A percentile compares a stretch with the other conserved stretches of the same genome.
Conservation (phyloP, 1,140 invertebrate species). For the Amyelois transitella region DNA sequence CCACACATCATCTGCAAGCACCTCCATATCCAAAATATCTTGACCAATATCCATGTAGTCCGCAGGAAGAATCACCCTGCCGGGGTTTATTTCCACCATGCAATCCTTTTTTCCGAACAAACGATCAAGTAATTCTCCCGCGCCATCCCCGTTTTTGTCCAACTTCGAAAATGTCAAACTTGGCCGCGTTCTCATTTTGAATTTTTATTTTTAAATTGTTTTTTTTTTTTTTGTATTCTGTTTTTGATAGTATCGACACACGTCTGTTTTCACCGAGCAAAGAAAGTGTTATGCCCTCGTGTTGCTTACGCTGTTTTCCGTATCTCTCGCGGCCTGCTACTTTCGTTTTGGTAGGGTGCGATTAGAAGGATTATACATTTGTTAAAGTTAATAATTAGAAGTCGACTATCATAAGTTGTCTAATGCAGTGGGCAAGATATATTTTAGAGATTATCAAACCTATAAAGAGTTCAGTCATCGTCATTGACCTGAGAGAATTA, state of each 20-base stretch:
- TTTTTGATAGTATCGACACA: not conserved
- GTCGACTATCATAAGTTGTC: too few relatives aligned
- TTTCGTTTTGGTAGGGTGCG: not conserved
- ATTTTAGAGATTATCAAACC: too few relatives aligned
- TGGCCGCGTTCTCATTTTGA: constrained; percentile 54
- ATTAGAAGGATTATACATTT: not conserved
- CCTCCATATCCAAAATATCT: constrained; percentile 79
- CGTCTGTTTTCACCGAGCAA: not conserved
- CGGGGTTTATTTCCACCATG: constrained; percentile 82
- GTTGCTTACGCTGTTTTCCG: not conserved
- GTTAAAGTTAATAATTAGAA: too few relatives aligned
- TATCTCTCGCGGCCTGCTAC: not conserved
- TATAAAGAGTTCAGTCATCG: too few relatives aligned
- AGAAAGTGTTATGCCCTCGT: not conserved
- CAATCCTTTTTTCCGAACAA: constrained; percentile 80
- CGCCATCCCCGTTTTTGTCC: constrained; percentile 75
- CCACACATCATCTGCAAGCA: constrained; percentile 85
- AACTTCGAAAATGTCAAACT: constrained; percentile 76
- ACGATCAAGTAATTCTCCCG: constrained; percentile 77
- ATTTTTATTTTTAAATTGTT: constrained; percentile 15
- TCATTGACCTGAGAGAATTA: too few relatives aligned
- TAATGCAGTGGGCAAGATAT: too few relatives aligned
- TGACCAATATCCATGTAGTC: constrained; percentile 80
- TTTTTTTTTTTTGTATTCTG: constrained; percentile 3
- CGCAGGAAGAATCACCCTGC: constrained; percentile 79